phyloP scores from a whole-genome alignment of 1,140 invertebrate species.

The Penaeus japonicus region DNA sequence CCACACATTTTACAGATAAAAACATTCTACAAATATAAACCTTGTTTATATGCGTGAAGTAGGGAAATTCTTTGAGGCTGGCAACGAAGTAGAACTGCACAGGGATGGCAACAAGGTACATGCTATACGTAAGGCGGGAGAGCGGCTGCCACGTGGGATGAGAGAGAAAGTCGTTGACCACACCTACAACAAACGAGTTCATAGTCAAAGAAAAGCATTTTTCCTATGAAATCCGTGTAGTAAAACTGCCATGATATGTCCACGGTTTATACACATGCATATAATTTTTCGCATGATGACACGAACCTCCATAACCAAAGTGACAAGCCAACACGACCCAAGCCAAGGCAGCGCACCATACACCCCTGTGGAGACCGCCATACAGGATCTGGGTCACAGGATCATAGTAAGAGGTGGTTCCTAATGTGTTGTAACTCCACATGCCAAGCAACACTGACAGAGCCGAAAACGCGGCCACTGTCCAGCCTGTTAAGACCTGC shows the following conservation, averaged over 20 bases:
- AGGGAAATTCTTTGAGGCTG: background rate
- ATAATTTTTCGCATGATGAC: too few relatives aligned
- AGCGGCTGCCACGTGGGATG: slow-evolving; percentile 9
- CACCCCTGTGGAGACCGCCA: slow-evolving; percentile 81
- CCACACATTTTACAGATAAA: too few relatives aligned
- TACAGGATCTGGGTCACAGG: slow-evolving; percentile 74
- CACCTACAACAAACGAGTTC: background rate
- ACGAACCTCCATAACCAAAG: slow-evolving; percentile 81
- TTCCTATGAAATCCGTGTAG: too few relatives aligned
- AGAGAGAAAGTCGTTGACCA: background rate
- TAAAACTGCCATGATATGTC: too few relatives aligned
- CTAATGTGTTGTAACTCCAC: background rate
- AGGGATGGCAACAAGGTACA: background rate
- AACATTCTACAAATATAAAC: too few relatives aligned
- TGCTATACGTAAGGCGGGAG: slow-evolving; percentile 6
- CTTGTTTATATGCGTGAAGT: background rate
- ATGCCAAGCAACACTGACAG: slow-evolving; percentile 39
- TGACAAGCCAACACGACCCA: slow-evolving; percentile 91
- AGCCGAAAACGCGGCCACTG: background rate
- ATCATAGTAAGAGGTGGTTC: background rate
- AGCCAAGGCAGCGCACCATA: slow-evolving; percentile 82
- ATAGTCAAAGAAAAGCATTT: too few relatives aligned
- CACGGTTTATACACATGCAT: too few relatives aligned
- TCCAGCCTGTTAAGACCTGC: background rate
- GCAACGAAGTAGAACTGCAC: background rate